phyloP scores from a whole-genome alignment of 2,888 invertebrate genomes.

The Cephus pulcher region DNA sequence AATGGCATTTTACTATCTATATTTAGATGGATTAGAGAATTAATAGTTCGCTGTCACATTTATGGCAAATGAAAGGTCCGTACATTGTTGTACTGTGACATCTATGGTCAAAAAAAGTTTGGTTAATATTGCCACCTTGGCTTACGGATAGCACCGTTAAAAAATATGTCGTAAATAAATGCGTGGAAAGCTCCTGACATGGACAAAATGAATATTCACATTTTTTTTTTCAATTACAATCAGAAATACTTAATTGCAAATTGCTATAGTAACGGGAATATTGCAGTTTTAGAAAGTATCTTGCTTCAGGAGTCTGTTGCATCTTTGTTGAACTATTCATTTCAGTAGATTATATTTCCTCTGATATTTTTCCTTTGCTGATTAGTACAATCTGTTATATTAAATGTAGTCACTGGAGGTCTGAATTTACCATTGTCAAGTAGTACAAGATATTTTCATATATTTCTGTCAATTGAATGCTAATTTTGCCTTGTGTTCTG shows the following conservation, averaged over 20 bases:
- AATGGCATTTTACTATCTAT: slow-evolving; percentile 18
- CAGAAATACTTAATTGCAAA: neutral
- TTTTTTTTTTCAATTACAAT: neutral
- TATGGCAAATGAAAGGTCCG: neutral
- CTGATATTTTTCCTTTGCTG: neutral
- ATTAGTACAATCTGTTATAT: neutral
- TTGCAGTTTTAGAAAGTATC: neutral
- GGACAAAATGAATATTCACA: neutral
- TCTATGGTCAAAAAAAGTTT: slow-evolving; percentile 56
- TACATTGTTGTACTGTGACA: slow-evolving; percentile 29
- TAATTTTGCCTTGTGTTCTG: neutral
- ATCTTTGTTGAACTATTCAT: neutral
- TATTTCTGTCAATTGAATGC: neutral
- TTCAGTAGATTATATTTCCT: neutral
- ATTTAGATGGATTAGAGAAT: neutral
- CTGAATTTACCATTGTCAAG: neutral
- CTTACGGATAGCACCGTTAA: slow-evolving; percentile 46
- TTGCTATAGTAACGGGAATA: neutral
- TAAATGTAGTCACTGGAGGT: neutral
- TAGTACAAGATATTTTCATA: neutral
- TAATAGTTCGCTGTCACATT: neutral
- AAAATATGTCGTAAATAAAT: slow-evolving; percentile 41
- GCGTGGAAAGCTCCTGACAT: neutral
- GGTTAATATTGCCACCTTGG: slow-evolving; percentile 67
- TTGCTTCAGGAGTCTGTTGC: neutral